These are phyloP conservation scores for Liparis tanakae DNA, from an alignment of 2,797 vertebrate species.

Conservation along the genomic window DNA sequence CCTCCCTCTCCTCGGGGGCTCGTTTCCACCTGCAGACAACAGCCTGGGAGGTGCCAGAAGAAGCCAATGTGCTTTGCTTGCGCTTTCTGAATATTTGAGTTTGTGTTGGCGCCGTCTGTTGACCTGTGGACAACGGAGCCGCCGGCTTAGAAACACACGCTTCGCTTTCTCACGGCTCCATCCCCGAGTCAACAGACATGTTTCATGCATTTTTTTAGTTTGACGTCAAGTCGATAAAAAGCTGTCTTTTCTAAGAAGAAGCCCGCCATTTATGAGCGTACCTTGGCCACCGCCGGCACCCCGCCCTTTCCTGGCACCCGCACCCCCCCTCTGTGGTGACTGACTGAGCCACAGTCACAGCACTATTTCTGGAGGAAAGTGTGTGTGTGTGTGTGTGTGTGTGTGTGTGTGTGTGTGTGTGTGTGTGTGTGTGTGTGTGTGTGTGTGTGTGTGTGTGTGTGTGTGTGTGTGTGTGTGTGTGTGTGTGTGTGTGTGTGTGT, in stretches of 20 bases:
- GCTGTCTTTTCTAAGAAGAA: slow-evolving; percentile 3
- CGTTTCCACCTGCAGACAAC: slow-evolving; percentile 33
- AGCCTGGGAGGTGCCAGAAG: slow-evolving; percentile 21
- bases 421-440: background rate
- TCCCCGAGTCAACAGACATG: background rate
- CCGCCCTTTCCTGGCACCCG: slow-evolving; percentile 64
- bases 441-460: slow-evolving; percentile 56
- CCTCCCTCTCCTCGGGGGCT: slow-evolving; percentile 33
- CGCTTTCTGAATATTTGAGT: slow-evolving; percentile 4
- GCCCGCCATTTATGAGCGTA: slow-evolving; percentile 24
- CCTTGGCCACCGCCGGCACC: slow-evolving; percentile 18
- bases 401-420: background rate
- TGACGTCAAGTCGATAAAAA: background rate
- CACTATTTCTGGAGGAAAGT: slow-evolving; percentile 77
- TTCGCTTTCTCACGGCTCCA: slow-evolving; percentile 1
- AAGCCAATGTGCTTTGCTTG: slow-evolving; percentile 6
- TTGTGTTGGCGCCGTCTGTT: slow-evolving; percentile 21
- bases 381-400: slow-evolving; percentile 49
- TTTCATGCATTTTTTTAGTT: background rate
- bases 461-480: slow-evolving; percentile 55
- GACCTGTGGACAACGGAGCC: slow-evolving; percentile 8
- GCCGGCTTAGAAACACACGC: background rate
- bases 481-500: background rate
- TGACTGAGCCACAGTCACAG: slow-evolving; percentile 60
- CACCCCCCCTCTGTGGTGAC: slow-evolving; percentile 50